Conservation (phyloP, 2,113 vertebrate species). For the Charina bottae region DNA sequence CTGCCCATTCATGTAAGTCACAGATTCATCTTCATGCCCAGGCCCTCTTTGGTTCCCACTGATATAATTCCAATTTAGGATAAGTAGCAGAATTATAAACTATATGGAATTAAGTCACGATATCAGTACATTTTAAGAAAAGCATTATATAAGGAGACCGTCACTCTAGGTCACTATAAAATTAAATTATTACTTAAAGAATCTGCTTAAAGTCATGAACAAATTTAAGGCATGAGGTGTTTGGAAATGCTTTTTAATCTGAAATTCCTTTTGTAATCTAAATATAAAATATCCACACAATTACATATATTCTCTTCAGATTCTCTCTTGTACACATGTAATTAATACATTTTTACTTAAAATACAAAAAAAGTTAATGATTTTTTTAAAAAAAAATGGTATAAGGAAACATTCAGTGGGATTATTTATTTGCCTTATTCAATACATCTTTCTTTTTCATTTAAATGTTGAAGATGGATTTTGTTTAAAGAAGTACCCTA, state of each 20-base stretch:
- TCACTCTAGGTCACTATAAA: background rate
- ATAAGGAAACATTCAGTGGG: conserved; percentile 25
- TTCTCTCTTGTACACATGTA: conserved; percentile 24
- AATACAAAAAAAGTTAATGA: background rate
- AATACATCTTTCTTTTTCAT: background rate
- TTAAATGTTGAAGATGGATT: background rate
- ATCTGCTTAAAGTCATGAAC: background rate
- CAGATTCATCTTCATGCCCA: background rate
- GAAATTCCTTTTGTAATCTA: background rate
- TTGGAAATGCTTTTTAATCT: background rate
- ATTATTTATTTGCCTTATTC: conserved; percentile 31
- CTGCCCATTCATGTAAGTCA: background rate
- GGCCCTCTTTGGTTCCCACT: background rate
- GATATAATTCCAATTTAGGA: background rate
- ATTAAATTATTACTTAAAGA: background rate
- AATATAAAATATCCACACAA: background rate
- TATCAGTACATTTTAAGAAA: background rate
- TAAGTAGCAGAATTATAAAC: background rate
- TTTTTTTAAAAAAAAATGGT: conserved; percentile 50
- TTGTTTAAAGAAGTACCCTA: background rate
- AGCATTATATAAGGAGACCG: background rate
- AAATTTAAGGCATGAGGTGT: background rate
- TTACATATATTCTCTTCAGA: conserved; percentile 42
- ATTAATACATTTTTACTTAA: background rate
- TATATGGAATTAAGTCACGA: background rate